Conservation (phyloP, 2,888 invertebrate species). For the Melanargia galathea region DNA sequence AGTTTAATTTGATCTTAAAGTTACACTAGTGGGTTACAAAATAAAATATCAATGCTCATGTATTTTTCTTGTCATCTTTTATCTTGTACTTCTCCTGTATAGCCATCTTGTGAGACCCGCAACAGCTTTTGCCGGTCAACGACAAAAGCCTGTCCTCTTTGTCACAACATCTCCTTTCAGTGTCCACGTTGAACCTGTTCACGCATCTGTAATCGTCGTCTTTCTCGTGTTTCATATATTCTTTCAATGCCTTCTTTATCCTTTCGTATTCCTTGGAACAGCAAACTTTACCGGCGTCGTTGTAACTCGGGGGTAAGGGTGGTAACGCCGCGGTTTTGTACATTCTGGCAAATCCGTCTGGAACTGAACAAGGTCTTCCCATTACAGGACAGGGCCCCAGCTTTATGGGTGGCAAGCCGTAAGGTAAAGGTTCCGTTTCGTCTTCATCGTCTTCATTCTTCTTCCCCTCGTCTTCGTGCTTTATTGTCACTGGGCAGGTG, state of each 20-base stretch:
- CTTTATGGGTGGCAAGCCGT: slow-evolving; percentile 70
- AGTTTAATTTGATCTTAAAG: slow-evolving; percentile 49
- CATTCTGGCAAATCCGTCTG: slow-evolving; percentile 76
- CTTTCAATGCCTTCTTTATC: slow-evolving; percentile 70
- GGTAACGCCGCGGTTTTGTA: slow-evolving; percentile 65
- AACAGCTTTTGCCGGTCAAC: slow-evolving; percentile 67
- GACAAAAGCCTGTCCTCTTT: slow-evolving; percentile 65
- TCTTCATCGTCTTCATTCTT: slow-evolving; percentile 67
- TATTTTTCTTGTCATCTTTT: slow-evolving; percentile 50
- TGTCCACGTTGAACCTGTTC: slow-evolving; percentile 69
- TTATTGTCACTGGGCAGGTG: slow-evolving; percentile 64
- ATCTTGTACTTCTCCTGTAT: slow-evolving; percentile 62
- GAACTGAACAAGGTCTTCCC: slow-evolving; percentile 70
- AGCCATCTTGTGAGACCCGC: slow-evolving; percentile 69
- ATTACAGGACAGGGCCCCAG: slow-evolving; percentile 76
- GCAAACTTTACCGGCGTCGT: slow-evolving; percentile 72
- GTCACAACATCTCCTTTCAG: slow-evolving; percentile 73
- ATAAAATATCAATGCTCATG: slow-evolving; percentile 67
- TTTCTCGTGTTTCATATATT: slow-evolving; percentile 68
- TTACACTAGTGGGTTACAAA: slow-evolving; percentile 70
- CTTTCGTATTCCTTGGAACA: slow-evolving; percentile 75
- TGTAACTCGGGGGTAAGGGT: slow-evolving; percentile 63
- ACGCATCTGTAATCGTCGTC: slow-evolving; percentile 67
- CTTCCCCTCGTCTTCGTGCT: slow-evolving; percentile 59
- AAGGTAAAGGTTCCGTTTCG: slow-evolving; percentile 65